These are phyloP conservation scores for Semotilus atromaculatus DNA, from an alignment of 2,797 vertebrate species.

Conservation along the genomic window DNA sequence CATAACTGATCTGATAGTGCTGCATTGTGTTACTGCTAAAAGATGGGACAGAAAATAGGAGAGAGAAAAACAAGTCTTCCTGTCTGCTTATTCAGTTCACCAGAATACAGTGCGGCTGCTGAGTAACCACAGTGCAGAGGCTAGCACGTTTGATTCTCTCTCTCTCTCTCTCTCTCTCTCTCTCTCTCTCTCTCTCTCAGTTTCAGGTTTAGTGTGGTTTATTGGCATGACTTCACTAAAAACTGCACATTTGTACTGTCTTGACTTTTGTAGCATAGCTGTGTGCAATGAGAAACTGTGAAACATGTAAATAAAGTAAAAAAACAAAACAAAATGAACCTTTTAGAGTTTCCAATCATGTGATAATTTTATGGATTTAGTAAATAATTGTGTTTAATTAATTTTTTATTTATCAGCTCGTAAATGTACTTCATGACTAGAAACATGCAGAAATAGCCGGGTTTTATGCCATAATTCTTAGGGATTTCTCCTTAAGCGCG, in stretches of 20 bases:
- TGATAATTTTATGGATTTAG: background rate
- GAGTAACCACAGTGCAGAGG: background rate
- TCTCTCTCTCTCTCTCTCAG: background rate
- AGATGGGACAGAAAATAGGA: conserved; percentile 7
- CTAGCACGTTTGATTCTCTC: background rate
- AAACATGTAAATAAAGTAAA: background rate
- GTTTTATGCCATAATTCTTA: background rate
- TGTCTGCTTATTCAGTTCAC: background rate
- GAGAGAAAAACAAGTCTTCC: conserved; percentile 3
- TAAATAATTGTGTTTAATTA: background rate
- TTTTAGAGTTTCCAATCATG: background rate
- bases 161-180: background rate
- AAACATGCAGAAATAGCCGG: background rate
- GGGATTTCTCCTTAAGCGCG: background rate
- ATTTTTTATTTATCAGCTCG: background rate
- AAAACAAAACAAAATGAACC: background rate
- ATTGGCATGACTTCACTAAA: background rate
- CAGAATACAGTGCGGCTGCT: too few relatives aligned
- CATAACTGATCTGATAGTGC: conserved; percentile 45
- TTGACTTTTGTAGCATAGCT: background rate
- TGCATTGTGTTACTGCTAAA: conserved; percentile 3
- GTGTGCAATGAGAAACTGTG: background rate
- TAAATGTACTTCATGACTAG: background rate
- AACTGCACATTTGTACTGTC: background rate
- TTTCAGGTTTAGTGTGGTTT: background rate